A percentile compares a stretch with the other conserved stretches of the same genome.
These are phyloP conservation scores for Mastacembelus armatus DNA, from an alignment of 2,797 vertebrate species.

Conservation along the genomic window DNA sequence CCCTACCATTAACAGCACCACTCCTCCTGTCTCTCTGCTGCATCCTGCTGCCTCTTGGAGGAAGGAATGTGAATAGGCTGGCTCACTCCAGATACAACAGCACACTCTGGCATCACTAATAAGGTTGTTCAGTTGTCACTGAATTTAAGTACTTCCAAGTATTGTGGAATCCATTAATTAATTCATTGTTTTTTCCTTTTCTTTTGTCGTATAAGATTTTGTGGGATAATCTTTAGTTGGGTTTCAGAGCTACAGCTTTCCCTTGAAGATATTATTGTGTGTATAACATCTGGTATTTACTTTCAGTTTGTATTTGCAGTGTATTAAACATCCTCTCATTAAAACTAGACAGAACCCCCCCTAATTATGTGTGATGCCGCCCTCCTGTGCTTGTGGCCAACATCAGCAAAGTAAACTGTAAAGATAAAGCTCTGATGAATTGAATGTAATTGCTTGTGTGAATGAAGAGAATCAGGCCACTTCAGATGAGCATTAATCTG, in stretches of 20 bases:
- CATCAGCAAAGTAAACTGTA: conserved; percentile 16
- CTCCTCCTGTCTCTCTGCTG: conserved; percentile 38
- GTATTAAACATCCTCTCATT: neutral
- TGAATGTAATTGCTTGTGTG: conserved; percentile 26
- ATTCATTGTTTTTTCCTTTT: too few relatives aligned
- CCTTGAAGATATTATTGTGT: conserved; percentile 5
- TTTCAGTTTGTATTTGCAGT: neutral
- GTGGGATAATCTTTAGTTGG: neutral
- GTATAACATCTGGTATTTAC: neutral
- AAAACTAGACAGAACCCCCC: neutral
- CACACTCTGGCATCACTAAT: neutral
- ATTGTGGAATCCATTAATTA: neutral
- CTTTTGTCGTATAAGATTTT: too few relatives aligned
- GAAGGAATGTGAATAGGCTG: conserved; percentile 77
- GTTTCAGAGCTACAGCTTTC: too few relatives aligned
- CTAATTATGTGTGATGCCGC: neutral
- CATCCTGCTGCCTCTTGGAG: conserved; percentile 81
- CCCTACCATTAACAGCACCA: conserved; percentile 1
- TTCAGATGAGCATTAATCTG: conserved; percentile 77
- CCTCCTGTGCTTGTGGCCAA: conserved; percentile 7
- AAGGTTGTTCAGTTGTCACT: neutral
- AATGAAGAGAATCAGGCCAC: conserved; percentile 58
- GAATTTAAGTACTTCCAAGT: neutral
- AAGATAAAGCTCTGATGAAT: conserved; percentile 36
- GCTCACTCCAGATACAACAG: conserved; percentile 7